phyloP scores from a whole-genome alignment of 1,140 invertebrate genomes.

The Hylaeus volcanicus region DNA sequence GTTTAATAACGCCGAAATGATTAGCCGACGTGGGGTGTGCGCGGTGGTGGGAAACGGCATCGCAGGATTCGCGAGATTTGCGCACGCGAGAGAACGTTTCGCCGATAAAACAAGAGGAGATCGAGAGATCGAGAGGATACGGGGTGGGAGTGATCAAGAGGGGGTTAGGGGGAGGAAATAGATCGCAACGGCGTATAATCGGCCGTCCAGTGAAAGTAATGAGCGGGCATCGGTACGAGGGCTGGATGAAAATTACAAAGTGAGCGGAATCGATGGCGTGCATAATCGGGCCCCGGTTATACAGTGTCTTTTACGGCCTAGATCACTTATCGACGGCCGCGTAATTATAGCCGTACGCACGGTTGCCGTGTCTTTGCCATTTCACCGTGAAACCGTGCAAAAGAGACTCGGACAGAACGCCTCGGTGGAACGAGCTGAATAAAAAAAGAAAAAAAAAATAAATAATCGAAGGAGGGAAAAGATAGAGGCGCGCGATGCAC shows the following conservation, averaged over 20 bases:
- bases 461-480: conserved; percentile 18
- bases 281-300: conserved; percentile 45
- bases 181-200: conserved; percentile 45
- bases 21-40: neutral
- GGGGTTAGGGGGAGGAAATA: neutral
- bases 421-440: conserved; percentile 30
- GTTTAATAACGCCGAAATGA: conserved; percentile 20
- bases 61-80: neutral
- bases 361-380: conserved; percentile 38
- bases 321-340: conserved; percentile 59
- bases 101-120: neutral
- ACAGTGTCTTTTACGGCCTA: conserved; percentile 58
- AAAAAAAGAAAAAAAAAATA: neutral
- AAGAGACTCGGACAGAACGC: conserved; percentile 32
- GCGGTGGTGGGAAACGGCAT: neutral
- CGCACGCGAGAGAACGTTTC: conserved; percentile 29
- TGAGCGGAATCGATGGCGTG: conserved; percentile 57
- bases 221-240: conserved; percentile 21
- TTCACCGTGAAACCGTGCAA: conserved; percentile 55
- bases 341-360: conserved; percentile 61
- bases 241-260: conserved; percentile 55
- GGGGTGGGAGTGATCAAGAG: neutral
- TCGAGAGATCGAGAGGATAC: conserved; percentile 1
- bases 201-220: conserved; percentile 43
- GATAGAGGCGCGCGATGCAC: conserved; percentile 32